Evolutionary conservation across 2,888 invertebrate genomes (phyloP).

Genomic region (Drosophila tripunctata): DNA sequence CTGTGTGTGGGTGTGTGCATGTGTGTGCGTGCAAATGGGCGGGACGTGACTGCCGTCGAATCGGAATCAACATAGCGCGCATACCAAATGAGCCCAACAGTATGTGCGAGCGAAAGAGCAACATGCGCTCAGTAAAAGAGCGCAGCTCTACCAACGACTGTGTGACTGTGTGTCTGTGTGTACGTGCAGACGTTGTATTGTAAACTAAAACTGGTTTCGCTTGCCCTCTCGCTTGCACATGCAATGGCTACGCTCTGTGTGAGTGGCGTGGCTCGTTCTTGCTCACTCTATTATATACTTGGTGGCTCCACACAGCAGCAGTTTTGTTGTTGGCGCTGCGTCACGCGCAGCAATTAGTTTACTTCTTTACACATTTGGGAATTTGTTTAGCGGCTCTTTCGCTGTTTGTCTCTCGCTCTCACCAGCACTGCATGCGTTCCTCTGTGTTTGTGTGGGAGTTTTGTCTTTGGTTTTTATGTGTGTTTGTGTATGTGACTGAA

Average conservation of each 20-base stretch:
- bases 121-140: constrained; percentile 29
- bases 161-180: constrained; percentile 34
- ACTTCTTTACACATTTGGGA: constrained; percentile 81
- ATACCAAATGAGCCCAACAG: constrained; percentile 80
- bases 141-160: constrained; percentile 28
- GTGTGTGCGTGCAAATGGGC: constrained; percentile 84
- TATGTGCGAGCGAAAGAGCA: constrained; percentile 39
- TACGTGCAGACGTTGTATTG: constrained; percentile 62
- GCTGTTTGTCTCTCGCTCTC: constrained; percentile 51
- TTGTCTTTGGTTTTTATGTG: constrained; percentile 73
- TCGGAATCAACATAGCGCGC: constrained; percentile 83
- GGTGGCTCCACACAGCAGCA: constrained; percentile 22
- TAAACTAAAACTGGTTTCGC: constrained; percentile 74
- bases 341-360: constrained; percentile 84
- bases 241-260: constrained; percentile 4
- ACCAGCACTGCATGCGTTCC: not conserved
- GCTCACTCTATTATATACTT: constrained; percentile 63
- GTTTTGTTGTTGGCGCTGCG: constrained; percentile 69
- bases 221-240: constrained; percentile 48
- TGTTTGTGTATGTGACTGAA: constrained; percentile 84
- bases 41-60: constrained; percentile 85
- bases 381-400: constrained; percentile 64
- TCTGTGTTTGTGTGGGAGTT: constrained; percentile 41
- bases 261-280: constrained; percentile 27
- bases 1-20: constrained; percentile 41